phyloP scores from a whole-genome alignment of 1,140 invertebrate genomes.

The Pogonomyrmex californicus region DNA sequence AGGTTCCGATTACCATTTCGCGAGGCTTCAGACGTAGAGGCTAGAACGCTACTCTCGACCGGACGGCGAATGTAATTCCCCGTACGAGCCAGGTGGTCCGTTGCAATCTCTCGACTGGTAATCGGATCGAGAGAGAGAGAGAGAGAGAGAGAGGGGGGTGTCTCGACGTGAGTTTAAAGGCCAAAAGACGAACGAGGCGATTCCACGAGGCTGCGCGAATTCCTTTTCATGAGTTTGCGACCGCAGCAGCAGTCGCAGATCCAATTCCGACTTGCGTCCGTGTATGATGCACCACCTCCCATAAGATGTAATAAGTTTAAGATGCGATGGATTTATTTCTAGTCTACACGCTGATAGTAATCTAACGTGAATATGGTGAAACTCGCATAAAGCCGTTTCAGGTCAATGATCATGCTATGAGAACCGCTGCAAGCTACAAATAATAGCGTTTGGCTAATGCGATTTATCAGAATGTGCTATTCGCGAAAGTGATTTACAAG shows the following conservation, averaged over 20 bases:
- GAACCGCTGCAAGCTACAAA: not conserved
- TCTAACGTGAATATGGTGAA: not conserved
- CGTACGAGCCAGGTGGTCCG: conserved; percentile 72
- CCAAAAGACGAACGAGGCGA: conserved; percentile 35
- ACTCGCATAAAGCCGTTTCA: not conserved
- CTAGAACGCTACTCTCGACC: conserved; percentile 42
- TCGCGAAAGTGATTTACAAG: conserved; percentile 42
- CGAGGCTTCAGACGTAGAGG: conserved; percentile 56
- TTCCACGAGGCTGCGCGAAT: conserved; percentile 16
- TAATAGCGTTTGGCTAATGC: conserved; percentile 18
- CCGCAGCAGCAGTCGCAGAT: not conserved
- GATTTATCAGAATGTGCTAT: conserved; percentile 33
- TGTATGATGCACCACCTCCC: not conserved
- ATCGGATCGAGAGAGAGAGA: conserved; percentile 66
- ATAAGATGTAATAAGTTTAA: not conserved
- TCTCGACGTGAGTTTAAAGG: conserved; percentile 59
- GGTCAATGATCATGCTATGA: not conserved
- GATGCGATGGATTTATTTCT: conserved; percentile 29
- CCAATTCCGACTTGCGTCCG: conserved; percentile 16
- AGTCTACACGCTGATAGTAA: conserved; percentile 1
- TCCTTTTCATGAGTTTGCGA: conserved; percentile 36
- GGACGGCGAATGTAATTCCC: conserved; percentile 66
- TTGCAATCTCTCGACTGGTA: conserved; percentile 63
- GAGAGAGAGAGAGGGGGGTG: not conserved
- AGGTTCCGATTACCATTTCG: conserved; percentile 79